Conservation (phyloP, 1,140 invertebrate genomes). For the Drosophila novamexicana region DNA sequence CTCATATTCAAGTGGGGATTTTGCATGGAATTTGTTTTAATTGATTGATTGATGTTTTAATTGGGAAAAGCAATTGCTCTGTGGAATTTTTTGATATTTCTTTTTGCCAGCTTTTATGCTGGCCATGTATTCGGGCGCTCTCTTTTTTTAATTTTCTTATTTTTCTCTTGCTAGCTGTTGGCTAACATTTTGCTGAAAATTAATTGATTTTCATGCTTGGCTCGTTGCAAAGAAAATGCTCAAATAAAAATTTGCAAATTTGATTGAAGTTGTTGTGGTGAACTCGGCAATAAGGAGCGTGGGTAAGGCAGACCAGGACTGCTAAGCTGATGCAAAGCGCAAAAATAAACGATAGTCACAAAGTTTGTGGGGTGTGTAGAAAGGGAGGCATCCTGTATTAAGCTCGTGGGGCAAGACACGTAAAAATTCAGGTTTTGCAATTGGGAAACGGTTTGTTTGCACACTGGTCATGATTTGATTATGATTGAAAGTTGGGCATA, state of each 20-base stretch:
- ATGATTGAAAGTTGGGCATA: conserved; percentile 20
- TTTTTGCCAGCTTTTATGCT: conserved; percentile 19
- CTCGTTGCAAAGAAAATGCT: conserved; percentile 76
- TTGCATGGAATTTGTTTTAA: conserved; percentile 79
- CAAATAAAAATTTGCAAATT: conserved; percentile 82
- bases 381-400: conserved; percentile 1
- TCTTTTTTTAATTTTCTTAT: conserved; percentile 26
- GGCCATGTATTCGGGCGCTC: not conserved
- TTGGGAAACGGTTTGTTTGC: conserved; percentile 48
- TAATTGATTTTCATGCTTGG: conserved; percentile 82
- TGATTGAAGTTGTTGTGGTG: conserved; percentile 74
- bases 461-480: conserved; percentile 46
- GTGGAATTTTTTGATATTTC: conserved; percentile 46
- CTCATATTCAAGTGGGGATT: conserved; percentile 73
- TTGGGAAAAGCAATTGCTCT: conserved; percentile 74
- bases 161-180: conserved; percentile 33
- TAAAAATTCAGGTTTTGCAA: conserved; percentile 43
- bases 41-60: conserved; percentile 83
- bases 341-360: conserved; percentile 46
- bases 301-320: conserved; percentile 1
- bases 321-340: conserved; percentile 69
- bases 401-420: not conserved
- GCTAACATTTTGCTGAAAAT: conserved; percentile 77
- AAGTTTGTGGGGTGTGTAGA: not conserved
- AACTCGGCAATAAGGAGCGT: conserved; percentile 1